These are phyloP conservation scores for Herpailurus yagouaroundi DNA, from an alignment of 2,113 vertebrate genomes.

Conservation along the genomic window DNA sequence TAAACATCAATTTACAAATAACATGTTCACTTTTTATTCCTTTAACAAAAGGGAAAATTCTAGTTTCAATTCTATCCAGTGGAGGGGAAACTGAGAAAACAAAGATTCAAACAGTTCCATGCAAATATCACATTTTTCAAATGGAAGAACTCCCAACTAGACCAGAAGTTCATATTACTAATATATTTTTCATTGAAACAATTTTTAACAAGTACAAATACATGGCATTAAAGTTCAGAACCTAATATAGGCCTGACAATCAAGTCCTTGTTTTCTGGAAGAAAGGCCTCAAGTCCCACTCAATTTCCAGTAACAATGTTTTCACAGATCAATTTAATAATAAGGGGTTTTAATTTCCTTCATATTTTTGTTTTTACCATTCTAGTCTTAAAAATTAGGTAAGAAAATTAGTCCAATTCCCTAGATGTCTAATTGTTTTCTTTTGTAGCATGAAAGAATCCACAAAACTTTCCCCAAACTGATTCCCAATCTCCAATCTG, in stretches of 20 bases:
- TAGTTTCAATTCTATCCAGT: conserved; percentile 67
- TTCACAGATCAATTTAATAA: conserved; percentile 71
- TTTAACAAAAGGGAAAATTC: conserved; percentile 76
- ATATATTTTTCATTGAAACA: conserved; percentile 74
- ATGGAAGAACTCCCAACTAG: conserved; percentile 65
- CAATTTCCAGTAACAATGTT: conserved; percentile 76
- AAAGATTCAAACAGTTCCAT: conserved; percentile 72
- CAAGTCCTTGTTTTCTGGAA: conserved; percentile 73
- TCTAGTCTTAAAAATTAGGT: conserved; percentile 72
- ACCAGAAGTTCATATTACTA: conserved; percentile 64
- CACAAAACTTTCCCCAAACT: conserved; percentile 68
- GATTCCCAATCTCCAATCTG: conserved; percentile 76
- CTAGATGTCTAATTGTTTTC: conserved; percentile 66
- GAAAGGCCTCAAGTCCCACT: conserved; percentile 77
- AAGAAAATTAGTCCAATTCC: conserved; percentile 69
- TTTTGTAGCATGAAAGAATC: conserved; percentile 71
- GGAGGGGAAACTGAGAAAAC: conserved; percentile 44
- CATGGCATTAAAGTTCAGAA: conserved; percentile 73
- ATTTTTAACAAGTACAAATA: conserved; percentile 75
- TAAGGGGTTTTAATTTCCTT: conserved; percentile 63
- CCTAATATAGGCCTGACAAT: conserved; percentile 74
- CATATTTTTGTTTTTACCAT: conserved; percentile 56
- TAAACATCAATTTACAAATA: conserved; percentile 78
- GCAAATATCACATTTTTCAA: conserved; percentile 73
- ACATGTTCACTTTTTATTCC: conserved; percentile 75